Conservation (phyloP, 2,797 vertebrate species). For the Cichlasoma orientale region DNA sequence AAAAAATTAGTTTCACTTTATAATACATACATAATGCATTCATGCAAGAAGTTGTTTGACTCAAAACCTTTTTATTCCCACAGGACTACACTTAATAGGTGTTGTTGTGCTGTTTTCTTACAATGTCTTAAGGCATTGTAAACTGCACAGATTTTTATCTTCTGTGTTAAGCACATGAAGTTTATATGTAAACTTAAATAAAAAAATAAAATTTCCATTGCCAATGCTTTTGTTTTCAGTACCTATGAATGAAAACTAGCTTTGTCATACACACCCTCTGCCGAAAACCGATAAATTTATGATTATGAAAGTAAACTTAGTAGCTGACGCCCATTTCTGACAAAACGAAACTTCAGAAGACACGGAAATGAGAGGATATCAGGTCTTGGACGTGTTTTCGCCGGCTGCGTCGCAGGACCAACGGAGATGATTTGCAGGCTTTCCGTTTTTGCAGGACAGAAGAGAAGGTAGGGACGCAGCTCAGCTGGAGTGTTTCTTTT, state of each 20-base stretch:
- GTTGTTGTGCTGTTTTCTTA: too few relatives aligned
- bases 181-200: too few relatives aligned
- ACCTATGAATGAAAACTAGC: neutral
- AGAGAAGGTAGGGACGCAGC: neutral
- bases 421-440: neutral
- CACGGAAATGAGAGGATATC: constrained; percentile 41
- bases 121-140: too few relatives aligned
- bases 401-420: neutral
- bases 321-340: constrained; percentile 65
- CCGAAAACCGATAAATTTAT: neutral
- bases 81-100: too few relatives aligned
- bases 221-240: neutral
- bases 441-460: neutral
- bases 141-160: too few relatives aligned
- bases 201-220: too few relatives aligned
- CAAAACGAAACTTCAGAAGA: constrained; percentile 73
- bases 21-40: neutral
- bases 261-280: neutral
- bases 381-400: too few relatives aligned
- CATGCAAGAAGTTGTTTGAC: neutral
- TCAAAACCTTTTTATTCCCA: too few relatives aligned
- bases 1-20: neutral
- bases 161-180: too few relatives aligned
- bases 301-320: neutral
- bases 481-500: neutral